Evolutionary conservation across 2,888 invertebrate genomes (phyloP).

Genomic region (Eulithis prunata): DNA sequence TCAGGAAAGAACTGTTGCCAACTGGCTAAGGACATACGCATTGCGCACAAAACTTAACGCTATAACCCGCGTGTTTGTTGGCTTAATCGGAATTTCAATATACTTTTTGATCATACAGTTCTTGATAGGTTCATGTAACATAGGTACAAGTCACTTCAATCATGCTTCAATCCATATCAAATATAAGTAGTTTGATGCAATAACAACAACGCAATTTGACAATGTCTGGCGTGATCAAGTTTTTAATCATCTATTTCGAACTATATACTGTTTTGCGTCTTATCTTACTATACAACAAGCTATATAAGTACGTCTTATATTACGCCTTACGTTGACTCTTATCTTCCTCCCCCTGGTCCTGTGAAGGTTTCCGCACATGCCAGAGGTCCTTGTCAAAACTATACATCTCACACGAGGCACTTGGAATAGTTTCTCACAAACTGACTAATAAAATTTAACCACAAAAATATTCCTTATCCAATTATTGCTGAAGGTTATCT

Average conservation of each 20-base stretch:
- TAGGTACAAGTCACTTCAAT: no score
- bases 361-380: slow-evolving; percentile 72
- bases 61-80: slow-evolving; percentile 4
- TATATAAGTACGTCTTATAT: background rate
- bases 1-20: slow-evolving; percentile 21
- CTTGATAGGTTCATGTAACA: no score
- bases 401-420: slow-evolving; percentile 59
- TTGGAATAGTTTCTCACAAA: slow-evolving; percentile 17
- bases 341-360: slow-evolving; percentile 49
- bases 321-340: slow-evolving; percentile 52
- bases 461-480: slow-evolving; percentile 20
- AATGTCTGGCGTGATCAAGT: no score
- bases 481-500: slow-evolving; percentile 37
- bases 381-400: slow-evolving; percentile 80
- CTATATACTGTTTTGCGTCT: no score
- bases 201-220: no score
- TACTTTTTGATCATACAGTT: background rate
- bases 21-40: slow-evolving; percentile 35
- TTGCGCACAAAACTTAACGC: slow-evolving; percentile 33
- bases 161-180: no score
- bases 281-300: background rate
- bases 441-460: slow-evolving; percentile 6
- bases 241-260: slow-evolving; percentile 1
- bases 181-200: no score
- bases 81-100: slow-evolving; percentile 1